These are phyloP conservation scores for Erannis defoliaria DNA, from an alignment of 2,888 invertebrate species.

Conservation along the genomic window DNA sequence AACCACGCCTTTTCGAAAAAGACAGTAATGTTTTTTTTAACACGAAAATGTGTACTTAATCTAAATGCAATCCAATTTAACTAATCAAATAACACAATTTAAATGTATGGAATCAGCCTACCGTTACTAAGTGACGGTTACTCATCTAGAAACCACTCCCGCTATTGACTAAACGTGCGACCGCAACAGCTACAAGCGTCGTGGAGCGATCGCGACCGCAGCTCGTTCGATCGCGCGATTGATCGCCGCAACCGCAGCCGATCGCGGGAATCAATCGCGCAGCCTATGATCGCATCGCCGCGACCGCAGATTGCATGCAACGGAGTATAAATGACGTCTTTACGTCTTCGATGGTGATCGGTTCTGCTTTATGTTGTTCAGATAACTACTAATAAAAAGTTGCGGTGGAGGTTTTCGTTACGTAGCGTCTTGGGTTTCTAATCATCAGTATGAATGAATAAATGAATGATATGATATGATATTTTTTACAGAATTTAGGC, in stretches of 20 bases:
- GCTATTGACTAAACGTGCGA: slow-evolving; percentile 1
- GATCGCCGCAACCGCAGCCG: slow-evolving; percentile 13
- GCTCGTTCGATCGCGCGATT: background rate
- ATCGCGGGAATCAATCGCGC: slow-evolving; percentile 8
- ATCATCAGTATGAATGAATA: too few relatives aligned
- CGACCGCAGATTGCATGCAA: slow-evolving; percentile 5
- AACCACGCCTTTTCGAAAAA: too few relatives aligned
- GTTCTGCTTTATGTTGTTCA: background rate
- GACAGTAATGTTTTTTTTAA: too few relatives aligned
- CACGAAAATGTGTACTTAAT: too few relatives aligned
- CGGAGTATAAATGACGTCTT: slow-evolving; percentile 1
- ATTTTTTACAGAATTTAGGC: too few relatives aligned
- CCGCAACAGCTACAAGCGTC: background rate
- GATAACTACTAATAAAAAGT: background rate
- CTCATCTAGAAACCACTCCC: background rate
- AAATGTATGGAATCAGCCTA: too few relatives aligned
- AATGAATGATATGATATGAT: too few relatives aligned
- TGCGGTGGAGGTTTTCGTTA: too few relatives aligned
- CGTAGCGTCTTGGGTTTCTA: too few relatives aligned
- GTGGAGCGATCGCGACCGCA: slow-evolving; percentile 6
- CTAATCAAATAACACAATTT: too few relatives aligned
- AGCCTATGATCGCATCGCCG: background rate
- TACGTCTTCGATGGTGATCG: slow-evolving; percentile 5
- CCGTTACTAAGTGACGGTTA: too few relatives aligned
- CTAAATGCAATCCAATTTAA: too few relatives aligned